Conservation (phyloP, 2,797 vertebrate genomes). For the Helicolenus hilgendorfi region DNA sequence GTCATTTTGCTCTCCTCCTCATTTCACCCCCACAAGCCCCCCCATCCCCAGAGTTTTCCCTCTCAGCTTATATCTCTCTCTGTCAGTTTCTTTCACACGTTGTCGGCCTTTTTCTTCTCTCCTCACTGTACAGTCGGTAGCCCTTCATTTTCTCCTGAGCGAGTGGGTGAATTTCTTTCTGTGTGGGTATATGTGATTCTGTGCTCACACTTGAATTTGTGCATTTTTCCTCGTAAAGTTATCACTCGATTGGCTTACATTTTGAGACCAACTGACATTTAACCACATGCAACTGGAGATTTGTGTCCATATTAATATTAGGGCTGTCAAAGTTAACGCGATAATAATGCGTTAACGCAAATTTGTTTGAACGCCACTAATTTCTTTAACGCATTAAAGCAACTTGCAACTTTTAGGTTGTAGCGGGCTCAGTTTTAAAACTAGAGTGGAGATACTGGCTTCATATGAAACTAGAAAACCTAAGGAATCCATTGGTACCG, state of each 20-base stretch:
- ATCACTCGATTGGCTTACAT: neutral
- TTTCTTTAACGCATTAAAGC: too few relatives aligned
- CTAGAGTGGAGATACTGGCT: too few relatives aligned
- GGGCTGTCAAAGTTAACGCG: too few relatives aligned
- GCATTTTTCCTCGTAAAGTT: neutral
- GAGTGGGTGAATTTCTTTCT: neutral
- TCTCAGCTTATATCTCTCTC: slow-evolving; percentile 47
- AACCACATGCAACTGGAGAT: neutral
- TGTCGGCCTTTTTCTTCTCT: slow-evolving; percentile 37
- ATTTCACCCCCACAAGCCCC: neutral
- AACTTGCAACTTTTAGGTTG: too few relatives aligned
- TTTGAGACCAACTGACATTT: neutral
- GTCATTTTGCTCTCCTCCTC: slow-evolving; percentile 64
- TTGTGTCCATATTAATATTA: neutral
- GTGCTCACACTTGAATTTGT: neutral
- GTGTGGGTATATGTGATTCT: neutral
- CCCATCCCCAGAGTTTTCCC: slow-evolving; percentile 41
- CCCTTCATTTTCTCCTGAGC: slow-evolving; percentile 37
- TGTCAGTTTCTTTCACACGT: slow-evolving; percentile 51
- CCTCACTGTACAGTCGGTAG: slow-evolving; percentile 14
- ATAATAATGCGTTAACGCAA: too few relatives aligned
- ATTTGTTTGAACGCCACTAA: too few relatives aligned
- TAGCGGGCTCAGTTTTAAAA: too few relatives aligned
- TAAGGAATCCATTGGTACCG: too few relatives aligned
- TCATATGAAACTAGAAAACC: too few relatives aligned